These are phyloP conservation scores for Eledone cirrhosa DNA, from an alignment of 2,888 invertebrate species.

Conservation along the genomic window DNA sequence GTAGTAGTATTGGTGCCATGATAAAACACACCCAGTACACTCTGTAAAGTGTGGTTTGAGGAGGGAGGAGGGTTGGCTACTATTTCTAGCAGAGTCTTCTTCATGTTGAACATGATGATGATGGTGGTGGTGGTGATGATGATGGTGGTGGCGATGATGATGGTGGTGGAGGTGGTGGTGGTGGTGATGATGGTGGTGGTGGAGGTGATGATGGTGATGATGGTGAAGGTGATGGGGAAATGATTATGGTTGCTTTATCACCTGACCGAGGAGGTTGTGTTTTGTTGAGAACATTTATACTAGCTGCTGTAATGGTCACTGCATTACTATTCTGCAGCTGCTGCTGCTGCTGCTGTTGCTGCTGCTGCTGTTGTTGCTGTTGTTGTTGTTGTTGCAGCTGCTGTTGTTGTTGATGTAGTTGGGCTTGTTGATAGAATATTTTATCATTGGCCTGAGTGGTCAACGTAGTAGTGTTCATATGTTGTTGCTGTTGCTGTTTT, in stretches of 20 bases:
- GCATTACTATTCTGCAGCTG: slow-evolving; percentile 14
- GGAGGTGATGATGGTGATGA: too few species aligned
- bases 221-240: too few species aligned
- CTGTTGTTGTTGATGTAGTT: slow-evolving; percentile 42
- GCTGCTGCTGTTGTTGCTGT: slow-evolving; percentile 27
- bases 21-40: too few species aligned
- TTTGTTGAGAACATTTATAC: neutral
- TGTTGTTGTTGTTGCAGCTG: slow-evolving; percentile 34
- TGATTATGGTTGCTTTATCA: neutral
- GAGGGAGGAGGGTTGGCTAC: too few species aligned
- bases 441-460: neutral
- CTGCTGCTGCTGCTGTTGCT: neutral
- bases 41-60: too few species aligned
- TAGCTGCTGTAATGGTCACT: neutral
- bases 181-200: too few species aligned
- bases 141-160: too few species aligned
- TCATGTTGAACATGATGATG: too few species aligned
- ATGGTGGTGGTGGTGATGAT: too few species aligned
- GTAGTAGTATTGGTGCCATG: too few species aligned
- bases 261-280: neutral
- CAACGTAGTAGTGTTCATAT: neutral
- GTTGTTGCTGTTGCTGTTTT: neutral
- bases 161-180: too few species aligned
- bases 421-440: slow-evolving; percentile 35
- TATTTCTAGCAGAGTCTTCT: too few species aligned